These are phyloP conservation scores for Scaptomyza montana DNA, from an alignment of 1,140 invertebrate species.

Conservation along the genomic window DNA sequence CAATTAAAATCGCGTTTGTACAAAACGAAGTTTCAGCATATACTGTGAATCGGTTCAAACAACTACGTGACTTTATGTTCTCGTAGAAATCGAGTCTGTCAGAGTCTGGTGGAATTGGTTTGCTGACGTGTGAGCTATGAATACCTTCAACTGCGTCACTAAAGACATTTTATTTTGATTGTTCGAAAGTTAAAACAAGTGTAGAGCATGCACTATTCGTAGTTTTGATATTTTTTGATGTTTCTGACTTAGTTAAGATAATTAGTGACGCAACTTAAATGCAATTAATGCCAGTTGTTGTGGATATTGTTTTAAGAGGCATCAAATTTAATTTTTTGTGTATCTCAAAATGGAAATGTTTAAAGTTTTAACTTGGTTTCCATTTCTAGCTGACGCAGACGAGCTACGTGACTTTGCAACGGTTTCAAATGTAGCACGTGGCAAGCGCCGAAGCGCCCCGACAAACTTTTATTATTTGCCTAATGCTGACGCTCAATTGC, in stretches of 20 bases:
- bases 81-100: background rate
- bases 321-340: background rate
- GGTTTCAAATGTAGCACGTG: constrained; percentile 55
- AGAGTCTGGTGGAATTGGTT: constrained; percentile 14
- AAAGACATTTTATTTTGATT: background rate
- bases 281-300: constrained; percentile 4
- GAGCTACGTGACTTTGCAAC: constrained; percentile 60
- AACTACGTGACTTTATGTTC: constrained; percentile 37
- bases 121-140: constrained; percentile 17
- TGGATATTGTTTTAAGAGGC: background rate
- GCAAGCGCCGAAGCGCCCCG: constrained; percentile 2
- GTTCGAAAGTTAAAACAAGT: too few species aligned
- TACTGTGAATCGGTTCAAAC: constrained; percentile 20
- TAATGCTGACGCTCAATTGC: constrained; percentile 21
- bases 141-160: constrained; percentile 33
- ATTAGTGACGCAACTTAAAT: background rate
- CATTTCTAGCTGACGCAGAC: constrained; percentile 24
- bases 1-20: constrained; percentile 18
- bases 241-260: background rate
- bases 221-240: background rate
- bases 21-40: constrained; percentile 15
- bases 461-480: constrained; percentile 38
- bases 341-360: constrained; percentile 20
- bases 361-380: constrained; percentile 48
- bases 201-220: background rate